Evolutionary conservation across 2,888 invertebrate species (phyloP).

Genomic region (Tetanocera ferruginea): DNA sequence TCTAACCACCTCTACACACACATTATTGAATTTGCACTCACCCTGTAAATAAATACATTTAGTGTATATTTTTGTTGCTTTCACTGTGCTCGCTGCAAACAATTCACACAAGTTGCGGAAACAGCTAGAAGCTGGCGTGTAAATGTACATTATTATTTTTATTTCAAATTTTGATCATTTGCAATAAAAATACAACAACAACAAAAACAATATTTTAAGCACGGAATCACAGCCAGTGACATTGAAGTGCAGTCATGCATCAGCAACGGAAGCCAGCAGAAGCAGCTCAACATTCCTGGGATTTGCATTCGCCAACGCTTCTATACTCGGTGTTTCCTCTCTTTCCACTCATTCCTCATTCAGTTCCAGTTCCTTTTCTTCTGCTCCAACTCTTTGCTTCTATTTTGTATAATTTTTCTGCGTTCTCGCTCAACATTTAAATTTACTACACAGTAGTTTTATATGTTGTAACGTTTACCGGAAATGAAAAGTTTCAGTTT

Average conservation of each 20-base stretch:
- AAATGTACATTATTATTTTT: neutral
- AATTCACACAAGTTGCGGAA: neutral
- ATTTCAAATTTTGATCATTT: slow-evolving; percentile 1
- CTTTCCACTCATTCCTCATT: neutral
- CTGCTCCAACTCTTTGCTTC: neutral
- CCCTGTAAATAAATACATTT: neutral
- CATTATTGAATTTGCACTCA: neutral
- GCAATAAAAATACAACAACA: neutral
- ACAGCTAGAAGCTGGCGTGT: neutral
- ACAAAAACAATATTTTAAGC: neutral
- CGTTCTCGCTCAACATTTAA: neutral
- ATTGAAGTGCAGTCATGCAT: slow-evolving; percentile 5
- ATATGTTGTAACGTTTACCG: neutral
- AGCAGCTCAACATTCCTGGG: neutral
- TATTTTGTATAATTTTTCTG: neutral
- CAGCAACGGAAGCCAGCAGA: neutral
- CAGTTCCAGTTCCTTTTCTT: neutral
- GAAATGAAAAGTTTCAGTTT: slow-evolving; percentile 11
- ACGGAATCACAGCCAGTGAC: neutral
- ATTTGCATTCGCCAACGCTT: neutral
- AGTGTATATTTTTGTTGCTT: neutral
- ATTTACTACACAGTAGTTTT: neutral
- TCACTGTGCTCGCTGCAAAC: neutral
- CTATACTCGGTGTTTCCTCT: neutral
- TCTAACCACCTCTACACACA: neutral